Conservation (phyloP, 2,888 invertebrate genomes). For the Melangyna quadrimaculata region DNA sequence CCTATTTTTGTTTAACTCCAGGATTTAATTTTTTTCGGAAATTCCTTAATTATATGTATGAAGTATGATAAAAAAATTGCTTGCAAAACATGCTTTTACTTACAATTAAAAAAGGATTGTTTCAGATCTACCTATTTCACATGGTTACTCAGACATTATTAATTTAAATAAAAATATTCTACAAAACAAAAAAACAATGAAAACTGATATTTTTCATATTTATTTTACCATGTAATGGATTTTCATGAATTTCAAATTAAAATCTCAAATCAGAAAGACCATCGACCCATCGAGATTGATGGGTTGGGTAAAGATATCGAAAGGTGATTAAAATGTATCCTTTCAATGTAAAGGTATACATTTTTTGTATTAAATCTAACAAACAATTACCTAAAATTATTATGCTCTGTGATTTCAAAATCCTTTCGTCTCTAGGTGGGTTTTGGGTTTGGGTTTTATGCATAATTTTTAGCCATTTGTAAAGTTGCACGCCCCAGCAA, state of each 20-base stretch:
- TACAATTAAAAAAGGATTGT: too few species aligned
- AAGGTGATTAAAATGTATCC: not conserved
- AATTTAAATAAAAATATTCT: too few species aligned
- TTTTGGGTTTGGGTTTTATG: not conserved
- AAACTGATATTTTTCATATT: not conserved
- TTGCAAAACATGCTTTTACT: too few species aligned
- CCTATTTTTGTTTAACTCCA: too few species aligned
- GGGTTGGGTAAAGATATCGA: not conserved
- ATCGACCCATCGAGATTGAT: too few species aligned
- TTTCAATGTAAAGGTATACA: not conserved
- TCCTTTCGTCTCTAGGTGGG: not conserved
- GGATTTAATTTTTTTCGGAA: too few species aligned
- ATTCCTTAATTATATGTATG: too few species aligned
- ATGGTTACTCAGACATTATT: too few species aligned
- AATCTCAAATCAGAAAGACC: not conserved
- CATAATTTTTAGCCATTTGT: slow-evolving; percentile 29
- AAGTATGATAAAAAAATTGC: too few species aligned
- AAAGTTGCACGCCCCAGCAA: slow-evolving; percentile 41
- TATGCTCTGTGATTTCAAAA: not conserved
- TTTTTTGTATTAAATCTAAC: not conserved
- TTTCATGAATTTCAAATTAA: not conserved
- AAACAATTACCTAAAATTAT: not conserved
- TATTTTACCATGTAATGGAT: not conserved
- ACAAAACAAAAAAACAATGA: too few species aligned
- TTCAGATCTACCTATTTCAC: too few species aligned